Evolutionary conservation across 2,113 vertebrate genomes (phyloP).

Genomic region (Notiomystis cincta): DNA sequence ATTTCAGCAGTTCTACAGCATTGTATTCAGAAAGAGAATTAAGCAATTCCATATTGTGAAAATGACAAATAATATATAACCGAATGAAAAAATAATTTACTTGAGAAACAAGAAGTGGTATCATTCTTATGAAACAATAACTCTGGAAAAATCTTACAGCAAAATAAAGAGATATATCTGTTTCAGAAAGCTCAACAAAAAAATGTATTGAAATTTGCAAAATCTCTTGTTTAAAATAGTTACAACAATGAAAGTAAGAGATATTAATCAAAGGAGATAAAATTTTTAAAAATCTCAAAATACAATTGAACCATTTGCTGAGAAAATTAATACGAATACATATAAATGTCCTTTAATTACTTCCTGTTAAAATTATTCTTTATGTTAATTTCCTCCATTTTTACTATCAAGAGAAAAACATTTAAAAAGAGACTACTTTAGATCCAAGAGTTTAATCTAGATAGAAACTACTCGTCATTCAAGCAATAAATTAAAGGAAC

Average conservation of each 20-base stretch:
- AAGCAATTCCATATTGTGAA: background rate
- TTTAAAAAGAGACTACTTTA: background rate
- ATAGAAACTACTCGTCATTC: background rate
- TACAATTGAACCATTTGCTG: background rate
- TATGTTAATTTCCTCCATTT: background rate
- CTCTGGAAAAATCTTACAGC: background rate
- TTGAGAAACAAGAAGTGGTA: background rate
- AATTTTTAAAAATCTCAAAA: background rate
- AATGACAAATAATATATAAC: background rate
- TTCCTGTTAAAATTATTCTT: background rate
- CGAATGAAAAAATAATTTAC: background rate
- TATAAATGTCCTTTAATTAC: background rate
- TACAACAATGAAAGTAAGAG: background rate
- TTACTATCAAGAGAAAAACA: background rate
- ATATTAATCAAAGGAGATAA: background rate
- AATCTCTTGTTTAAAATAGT: background rate
- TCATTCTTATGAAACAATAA: background rate
- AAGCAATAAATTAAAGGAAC: background rate
- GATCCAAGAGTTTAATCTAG: background rate
- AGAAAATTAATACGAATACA: background rate
- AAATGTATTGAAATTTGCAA: background rate
- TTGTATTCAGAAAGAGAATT: background rate
- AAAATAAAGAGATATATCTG: background rate
- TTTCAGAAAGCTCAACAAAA: background rate
- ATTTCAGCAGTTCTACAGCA: background rate